Percentiles rank a stretch among this genome's conserved stretches.
phyloP scores from a whole-genome alignment of 2,888 invertebrate species.

The Oxystoma pomonae region DNA sequence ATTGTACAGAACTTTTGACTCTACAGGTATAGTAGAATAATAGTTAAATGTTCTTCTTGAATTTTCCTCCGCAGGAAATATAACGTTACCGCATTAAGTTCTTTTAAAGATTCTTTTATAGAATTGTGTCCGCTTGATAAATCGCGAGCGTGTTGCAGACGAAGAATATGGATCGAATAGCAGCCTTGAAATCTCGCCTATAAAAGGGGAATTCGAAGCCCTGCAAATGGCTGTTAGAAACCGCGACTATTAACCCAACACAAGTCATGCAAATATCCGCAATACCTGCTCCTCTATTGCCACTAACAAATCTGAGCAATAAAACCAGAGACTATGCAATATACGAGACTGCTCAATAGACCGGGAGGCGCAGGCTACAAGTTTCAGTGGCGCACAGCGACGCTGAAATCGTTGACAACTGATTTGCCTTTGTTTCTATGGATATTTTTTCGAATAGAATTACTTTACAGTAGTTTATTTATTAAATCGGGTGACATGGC shows the following conservation, averaged over 20 bases:
- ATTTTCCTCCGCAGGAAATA: neutral
- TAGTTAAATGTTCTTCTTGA: neutral
- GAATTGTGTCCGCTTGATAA: neutral
- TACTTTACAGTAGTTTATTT: no score
- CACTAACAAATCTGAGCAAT: slow-evolving; percentile 19
- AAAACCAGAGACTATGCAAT: no score
- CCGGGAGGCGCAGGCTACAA: no score
- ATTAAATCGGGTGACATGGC: no score
- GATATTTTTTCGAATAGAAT: no score
- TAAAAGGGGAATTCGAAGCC: neutral
- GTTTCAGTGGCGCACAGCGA: no score
- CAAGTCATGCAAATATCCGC: slow-evolving; percentile 21
- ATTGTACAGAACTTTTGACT: no score
- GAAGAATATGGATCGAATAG: neutral
- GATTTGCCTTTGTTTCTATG: no score
- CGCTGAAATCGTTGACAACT: no score
- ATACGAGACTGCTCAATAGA: no score
- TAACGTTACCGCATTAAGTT: neutral
- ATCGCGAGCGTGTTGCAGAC: neutral
- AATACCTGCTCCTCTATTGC: slow-evolving; percentile 13
- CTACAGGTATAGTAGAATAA: no score
- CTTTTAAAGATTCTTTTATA: neutral
- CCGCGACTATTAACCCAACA: slow-evolving; percentile 11
- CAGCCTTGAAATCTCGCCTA: neutral
- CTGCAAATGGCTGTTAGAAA: neutral